phyloP scores from a whole-genome alignment of 2,888 invertebrate species.

The Tipula confusa region DNA sequence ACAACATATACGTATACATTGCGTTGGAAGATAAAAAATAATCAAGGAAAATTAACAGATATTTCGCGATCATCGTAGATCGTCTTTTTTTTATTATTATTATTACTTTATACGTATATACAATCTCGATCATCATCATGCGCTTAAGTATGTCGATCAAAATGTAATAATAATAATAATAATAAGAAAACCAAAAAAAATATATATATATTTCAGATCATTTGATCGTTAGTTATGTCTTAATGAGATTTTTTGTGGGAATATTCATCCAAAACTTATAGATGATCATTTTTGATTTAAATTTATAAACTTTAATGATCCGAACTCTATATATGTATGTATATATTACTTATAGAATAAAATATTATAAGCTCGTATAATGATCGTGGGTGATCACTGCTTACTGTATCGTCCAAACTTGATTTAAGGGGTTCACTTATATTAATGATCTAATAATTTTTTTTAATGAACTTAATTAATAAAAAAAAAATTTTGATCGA shows the following conservation, averaged over 20 bases:
- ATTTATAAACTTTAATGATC: constrained; percentile 25
- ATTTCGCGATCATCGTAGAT: constrained; percentile 9
- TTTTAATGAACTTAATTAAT: constrained; percentile 8
- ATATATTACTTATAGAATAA: background rate
- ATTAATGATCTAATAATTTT: constrained; percentile 20
- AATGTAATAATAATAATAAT: background rate
- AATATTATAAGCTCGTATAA: background rate
- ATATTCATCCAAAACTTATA: background rate
- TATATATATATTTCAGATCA: background rate
- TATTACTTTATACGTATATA: background rate
- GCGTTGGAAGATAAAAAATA: background rate
- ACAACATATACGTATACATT: background rate
- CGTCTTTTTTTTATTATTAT: background rate
- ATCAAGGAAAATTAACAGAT: constrained; percentile 27
- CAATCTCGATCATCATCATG: background rate
- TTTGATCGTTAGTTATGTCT: constrained; percentile 20
- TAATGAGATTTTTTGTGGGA: constrained; percentile 25
- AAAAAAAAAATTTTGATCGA: background rate
- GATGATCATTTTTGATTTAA: constrained; percentile 6
- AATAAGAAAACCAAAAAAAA: background rate
- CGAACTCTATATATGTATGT: no score
- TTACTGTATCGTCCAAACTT: background rate
- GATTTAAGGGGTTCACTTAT: background rate
- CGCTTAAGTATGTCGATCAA: constrained; percentile 25
- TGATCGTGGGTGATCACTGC: background rate